Conservation (phyloP, 2,113 vertebrate species). For the Camelus bactrianus region DNA sequence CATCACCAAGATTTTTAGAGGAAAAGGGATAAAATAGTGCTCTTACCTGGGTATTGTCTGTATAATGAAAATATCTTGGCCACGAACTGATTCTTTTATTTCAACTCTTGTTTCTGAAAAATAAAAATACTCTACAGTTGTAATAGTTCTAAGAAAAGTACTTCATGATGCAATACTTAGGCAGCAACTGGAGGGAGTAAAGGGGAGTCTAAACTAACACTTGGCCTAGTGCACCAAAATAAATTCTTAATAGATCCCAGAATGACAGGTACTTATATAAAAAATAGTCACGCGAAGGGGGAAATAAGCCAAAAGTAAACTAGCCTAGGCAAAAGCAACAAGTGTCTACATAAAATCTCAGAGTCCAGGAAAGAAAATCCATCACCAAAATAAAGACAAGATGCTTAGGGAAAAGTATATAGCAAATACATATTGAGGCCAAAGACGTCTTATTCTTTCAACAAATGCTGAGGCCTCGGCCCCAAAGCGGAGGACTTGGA, state of each 20-base stretch:
- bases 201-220: neutral
- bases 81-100: constrained; percentile 98
- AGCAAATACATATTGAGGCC: neutral
- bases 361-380: neutral
- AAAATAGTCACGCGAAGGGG: neutral
- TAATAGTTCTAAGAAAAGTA: neutral
- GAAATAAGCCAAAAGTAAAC: neutral
- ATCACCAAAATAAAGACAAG: neutral
- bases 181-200: neutral
- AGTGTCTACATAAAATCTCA: neutral
- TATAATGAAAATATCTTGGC: constrained; percentile 99
- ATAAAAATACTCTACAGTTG: neutral
- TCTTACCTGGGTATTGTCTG: constrained; percentile 97
- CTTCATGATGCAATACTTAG: neutral
- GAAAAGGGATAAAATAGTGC: neutral
- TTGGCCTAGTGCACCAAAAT: neutral
- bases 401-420: neutral
- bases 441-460: neutral
- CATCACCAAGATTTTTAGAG: neutral
- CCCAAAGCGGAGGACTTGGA: too few species aligned
- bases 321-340: neutral
- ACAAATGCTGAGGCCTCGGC: neutral
- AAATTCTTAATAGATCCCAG: neutral
- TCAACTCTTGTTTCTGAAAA: constrained; percentile 97
- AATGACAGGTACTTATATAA: neutral